These are phyloP conservation scores for Drosophila ezoana DNA, from an alignment of 2,888 invertebrate species.

Conservation along the genomic window DNA sequence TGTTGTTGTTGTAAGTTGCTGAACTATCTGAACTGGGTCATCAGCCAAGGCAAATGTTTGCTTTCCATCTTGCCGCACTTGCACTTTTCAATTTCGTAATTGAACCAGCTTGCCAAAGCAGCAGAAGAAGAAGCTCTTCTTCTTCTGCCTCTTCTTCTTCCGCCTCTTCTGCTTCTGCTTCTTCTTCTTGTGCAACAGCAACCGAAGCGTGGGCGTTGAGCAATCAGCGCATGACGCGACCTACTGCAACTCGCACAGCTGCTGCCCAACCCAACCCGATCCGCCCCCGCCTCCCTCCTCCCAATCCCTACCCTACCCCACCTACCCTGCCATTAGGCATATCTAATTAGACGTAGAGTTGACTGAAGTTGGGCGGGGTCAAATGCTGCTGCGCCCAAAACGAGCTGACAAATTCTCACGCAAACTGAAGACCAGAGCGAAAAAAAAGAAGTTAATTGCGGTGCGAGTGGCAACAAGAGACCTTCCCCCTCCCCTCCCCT, in stretches of 20 bases:
- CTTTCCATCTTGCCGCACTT: conserved; percentile 60
- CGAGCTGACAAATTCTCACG: conserved; percentile 51
- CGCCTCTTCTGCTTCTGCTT: not conserved
- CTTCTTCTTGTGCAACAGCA: conserved; percentile 21
- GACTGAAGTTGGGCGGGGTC: conserved; percentile 13
- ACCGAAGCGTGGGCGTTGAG: conserved; percentile 66
- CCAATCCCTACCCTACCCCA: not conserved
- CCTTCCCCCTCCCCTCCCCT: not conserved
- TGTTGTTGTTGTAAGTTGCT: conserved; percentile 19
- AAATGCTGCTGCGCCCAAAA: conserved; percentile 13
- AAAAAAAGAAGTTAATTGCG: conserved; percentile 16
- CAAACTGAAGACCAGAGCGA: conserved; percentile 8
- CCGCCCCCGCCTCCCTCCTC: too few relatives aligned
- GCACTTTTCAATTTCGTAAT: conserved; percentile 75
- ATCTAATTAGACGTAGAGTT: conserved; percentile 12
- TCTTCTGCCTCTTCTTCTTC: not conserved
- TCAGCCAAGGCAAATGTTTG: conserved; percentile 55
- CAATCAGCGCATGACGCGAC: conserved; percentile 76
- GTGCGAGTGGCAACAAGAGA: not conserved
- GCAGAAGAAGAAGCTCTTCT: conserved; percentile 1
- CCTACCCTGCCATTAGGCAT: not conserved
- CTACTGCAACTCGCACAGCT: conserved; percentile 42
- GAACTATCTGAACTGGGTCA: conserved; percentile 72
- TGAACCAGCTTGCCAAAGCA: conserved; percentile 39
- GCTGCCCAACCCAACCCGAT: not conserved